phyloP scores from a whole-genome alignment of 2,797 vertebrate species.

The Notolepis coatsorum region DNA sequence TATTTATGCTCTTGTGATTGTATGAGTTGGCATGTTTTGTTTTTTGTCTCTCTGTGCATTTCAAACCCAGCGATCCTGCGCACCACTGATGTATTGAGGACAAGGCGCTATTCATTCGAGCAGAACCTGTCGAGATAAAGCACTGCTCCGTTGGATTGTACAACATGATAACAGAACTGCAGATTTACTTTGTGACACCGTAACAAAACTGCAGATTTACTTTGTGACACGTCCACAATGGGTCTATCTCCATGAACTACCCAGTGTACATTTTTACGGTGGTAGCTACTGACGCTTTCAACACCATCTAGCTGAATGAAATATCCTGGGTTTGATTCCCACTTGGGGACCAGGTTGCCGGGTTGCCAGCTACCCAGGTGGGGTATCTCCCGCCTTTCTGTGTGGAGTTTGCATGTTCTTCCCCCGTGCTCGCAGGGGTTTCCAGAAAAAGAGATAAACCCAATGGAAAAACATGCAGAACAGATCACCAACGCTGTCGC shows the following conservation, averaged over 20 bases:
- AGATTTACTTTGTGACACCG: too few species aligned
- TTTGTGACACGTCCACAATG: conserved; percentile 35
- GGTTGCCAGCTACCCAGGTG: too few species aligned
- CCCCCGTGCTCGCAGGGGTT: too few species aligned
- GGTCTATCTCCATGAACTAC: conserved; percentile 36
- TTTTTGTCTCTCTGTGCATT: conserved; percentile 34
- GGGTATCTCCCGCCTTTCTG: too few species aligned
- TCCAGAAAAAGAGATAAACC: too few species aligned
- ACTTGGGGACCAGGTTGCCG: too few species aligned
- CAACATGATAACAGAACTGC: conserved; percentile 18
- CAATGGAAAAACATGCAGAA: too few species aligned
- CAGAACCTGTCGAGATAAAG: conserved; percentile 63
- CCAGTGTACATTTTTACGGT: conserved; percentile 34
- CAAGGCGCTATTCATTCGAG: conserved; percentile 60
- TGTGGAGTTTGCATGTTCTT: too few species aligned
- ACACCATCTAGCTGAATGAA: conserved; percentile 39
- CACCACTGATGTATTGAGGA: conserved; percentile 60
- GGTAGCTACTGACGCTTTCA: conserved; percentile 22
- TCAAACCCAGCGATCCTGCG: conserved; percentile 47
- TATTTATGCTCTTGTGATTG: conserved; percentile 31
- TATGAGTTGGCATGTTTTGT: conserved; percentile 49
- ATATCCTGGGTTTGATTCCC: too few species aligned
- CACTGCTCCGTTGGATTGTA: conserved; percentile 38
- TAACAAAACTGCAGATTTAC: conserved; percentile 54
- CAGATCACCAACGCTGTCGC: too few species aligned